Evolutionary conservation across 2,797 vertebrate species (phyloP).

Genomic region (Serranus cabrilla): DNA sequence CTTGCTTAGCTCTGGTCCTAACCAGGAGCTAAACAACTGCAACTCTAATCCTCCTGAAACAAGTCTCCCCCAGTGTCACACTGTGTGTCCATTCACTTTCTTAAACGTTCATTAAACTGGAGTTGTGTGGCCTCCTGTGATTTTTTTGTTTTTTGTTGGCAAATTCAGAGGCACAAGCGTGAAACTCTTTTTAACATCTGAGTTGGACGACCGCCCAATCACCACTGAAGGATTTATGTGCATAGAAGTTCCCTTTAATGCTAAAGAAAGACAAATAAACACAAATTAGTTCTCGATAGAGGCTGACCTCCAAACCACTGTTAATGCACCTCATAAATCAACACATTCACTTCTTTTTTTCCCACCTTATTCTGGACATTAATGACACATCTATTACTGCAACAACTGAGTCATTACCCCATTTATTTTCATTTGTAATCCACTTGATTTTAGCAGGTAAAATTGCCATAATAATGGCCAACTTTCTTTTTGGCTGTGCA

Average conservation of each 20-base stretch:
- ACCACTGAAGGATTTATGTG: slow-evolving; percentile 66
- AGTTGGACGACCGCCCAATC: slow-evolving; percentile 48
- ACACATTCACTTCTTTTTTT: slow-evolving; percentile 33
- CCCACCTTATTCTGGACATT: slow-evolving; percentile 34
- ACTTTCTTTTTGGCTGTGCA: slow-evolving; percentile 61
- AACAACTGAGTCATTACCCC: slow-evolving; percentile 60
- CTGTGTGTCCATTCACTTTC: slow-evolving; percentile 69
- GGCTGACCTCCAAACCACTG: slow-evolving; percentile 43
- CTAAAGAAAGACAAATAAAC: slow-evolving; percentile 62
- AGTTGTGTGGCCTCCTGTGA: slow-evolving; percentile 42
- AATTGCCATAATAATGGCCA: slow-evolving; percentile 59
- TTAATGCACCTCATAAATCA: slow-evolving; percentile 59
- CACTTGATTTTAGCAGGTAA: slow-evolving; percentile 61
- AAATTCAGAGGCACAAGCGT: slow-evolving; percentile 60
- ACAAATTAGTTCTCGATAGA: slow-evolving; percentile 37
- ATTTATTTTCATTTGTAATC: slow-evolving; percentile 72
- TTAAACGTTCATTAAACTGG: slow-evolving; percentile 72
- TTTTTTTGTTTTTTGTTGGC: slow-evolving; percentile 30
- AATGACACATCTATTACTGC: slow-evolving; percentile 62
- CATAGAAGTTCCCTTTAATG: slow-evolving; percentile 46
- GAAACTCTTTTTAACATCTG: slow-evolving; percentile 65
- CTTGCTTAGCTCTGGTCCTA: slow-evolving; percentile 37
- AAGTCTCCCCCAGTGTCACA: slow-evolving; percentile 73
- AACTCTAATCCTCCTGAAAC: slow-evolving; percentile 76
- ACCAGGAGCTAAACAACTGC: slow-evolving; percentile 68